These are phyloP conservation scores for Nothocercus julius DNA, from an alignment of 2,113 vertebrate species.

Conservation along the genomic window DNA sequence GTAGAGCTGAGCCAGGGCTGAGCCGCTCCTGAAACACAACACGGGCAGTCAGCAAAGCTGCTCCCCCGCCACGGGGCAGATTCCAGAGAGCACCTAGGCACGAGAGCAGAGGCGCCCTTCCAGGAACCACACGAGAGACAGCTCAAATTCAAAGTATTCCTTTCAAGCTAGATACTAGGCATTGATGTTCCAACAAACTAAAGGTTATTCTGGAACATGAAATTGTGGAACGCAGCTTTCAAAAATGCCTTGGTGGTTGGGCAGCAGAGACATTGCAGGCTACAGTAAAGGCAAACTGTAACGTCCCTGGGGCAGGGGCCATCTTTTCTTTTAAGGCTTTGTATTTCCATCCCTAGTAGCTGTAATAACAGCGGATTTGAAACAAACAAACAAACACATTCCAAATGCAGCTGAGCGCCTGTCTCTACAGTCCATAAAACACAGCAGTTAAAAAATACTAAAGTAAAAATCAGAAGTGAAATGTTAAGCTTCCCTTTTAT, in stretches of 20 bases:
- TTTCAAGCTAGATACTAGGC: not conserved
- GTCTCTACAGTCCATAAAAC: not conserved
- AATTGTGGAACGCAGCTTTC: not conserved
- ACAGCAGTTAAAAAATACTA: not conserved
- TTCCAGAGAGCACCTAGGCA: constrained; percentile 16
- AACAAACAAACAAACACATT: not conserved
- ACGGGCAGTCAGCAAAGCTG: constrained; percentile 25
- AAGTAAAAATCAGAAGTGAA: not conserved
- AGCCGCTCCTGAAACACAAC: constrained; percentile 88
- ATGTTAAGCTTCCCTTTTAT: not conserved
- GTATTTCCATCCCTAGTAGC: not conserved
- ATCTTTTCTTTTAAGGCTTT: not conserved
- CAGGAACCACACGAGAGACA: not conserved
- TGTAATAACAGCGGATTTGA: not conserved
- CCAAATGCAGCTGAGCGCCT: not conserved
- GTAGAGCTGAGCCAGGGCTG: constrained; percentile 95
- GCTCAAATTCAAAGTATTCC: not conserved
- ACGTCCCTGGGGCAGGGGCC: accelerated
- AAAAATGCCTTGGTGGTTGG: not conserved
- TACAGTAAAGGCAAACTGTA: not conserved
- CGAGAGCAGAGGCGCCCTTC: not conserved
- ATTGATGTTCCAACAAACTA: not conserved
- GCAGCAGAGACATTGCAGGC: not conserved
- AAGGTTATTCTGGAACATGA: not conserved
- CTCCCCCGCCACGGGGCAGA: not conserved